Conservation (phyloP, 2,797 vertebrate genomes). For the Brotula barbata region DNA sequence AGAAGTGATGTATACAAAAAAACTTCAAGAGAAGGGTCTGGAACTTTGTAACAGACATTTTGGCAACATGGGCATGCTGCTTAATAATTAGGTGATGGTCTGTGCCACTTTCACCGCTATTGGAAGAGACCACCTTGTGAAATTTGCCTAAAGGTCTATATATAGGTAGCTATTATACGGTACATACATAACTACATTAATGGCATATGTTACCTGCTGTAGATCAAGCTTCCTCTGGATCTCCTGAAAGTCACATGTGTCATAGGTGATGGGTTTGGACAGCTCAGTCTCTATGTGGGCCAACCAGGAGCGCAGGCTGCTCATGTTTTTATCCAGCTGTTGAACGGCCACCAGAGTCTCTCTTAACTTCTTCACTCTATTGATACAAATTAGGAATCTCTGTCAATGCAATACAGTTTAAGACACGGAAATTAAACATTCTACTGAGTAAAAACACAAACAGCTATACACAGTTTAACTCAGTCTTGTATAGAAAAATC, state of each 20-base stretch:
- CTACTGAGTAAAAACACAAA: background rate
- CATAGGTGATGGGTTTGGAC: conserved; percentile 91
- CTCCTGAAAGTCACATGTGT: conserved; percentile 90
- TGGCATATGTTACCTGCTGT: conserved; percentile 87
- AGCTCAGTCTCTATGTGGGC: conserved; percentile 93
- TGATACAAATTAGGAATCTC: background rate
- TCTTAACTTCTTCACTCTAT: conserved; percentile 94
- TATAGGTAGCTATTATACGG: too few species aligned
- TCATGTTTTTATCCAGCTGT: conserved; percentile 98
- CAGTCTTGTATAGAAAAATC: background rate
- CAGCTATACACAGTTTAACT: background rate
- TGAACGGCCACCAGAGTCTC: conserved; percentile 95
- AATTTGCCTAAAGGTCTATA: too few species aligned
- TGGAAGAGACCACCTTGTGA: too few species aligned
- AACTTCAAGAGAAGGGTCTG: background rate
- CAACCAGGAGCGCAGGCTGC: conserved; percentile 90
- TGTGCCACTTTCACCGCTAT: too few species aligned
- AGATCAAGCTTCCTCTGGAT: conserved; percentile 94
- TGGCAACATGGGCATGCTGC: too few species aligned
- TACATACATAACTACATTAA: background rate
- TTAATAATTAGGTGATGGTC: too few species aligned
- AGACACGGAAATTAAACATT: background rate
- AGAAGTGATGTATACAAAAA: background rate
- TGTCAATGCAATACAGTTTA: background rate
- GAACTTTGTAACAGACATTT: background rate